Conservation (phyloP, 1,140 invertebrate genomes). For the honey bee (Apis mellifera) region Amel_HAv3.1 CM009943.2:10087001-10087500, state of each 20-base stretch:
- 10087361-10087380: background rate
- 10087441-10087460: constrained; percentile 38
- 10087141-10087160: background rate
- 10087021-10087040: background rate
- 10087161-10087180: background rate
- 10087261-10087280: constrained; percentile 2
- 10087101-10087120: background rate
- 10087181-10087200: constrained; percentile 18
- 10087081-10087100: background rate
- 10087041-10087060: background rate
- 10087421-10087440: constrained; percentile 13
- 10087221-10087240: constrained; percentile 23
- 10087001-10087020: background rate
- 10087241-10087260: background rate
- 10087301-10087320: constrained; percentile 4
- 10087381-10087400: background rate
- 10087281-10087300: background rate
- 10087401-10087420: constrained; percentile 29
- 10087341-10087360: background rate
- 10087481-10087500: constrained; percentile 21
- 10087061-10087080: background rate
- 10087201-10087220: constrained; percentile 8
- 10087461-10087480: constrained; percentile 31
- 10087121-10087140: constrained; percentile 20
- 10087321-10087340: constrained; percentile 29